These are phyloP conservation scores for Amblyornis subalaris DNA, from an alignment of 2,113 vertebrate species.

Conservation along the genomic window DNA sequence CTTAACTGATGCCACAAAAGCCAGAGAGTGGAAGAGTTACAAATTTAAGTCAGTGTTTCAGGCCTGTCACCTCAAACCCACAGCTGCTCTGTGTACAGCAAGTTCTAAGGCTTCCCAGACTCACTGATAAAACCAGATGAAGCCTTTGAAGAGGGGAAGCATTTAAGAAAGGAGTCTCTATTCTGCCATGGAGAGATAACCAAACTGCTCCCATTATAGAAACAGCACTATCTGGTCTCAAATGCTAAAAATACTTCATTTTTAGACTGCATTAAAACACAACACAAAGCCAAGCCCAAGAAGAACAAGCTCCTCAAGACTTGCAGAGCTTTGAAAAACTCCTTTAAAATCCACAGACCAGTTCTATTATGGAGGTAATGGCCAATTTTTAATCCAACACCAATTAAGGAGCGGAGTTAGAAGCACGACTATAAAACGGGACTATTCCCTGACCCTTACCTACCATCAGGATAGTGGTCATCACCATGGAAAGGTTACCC, in stretches of 20 bases:
- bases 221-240: conserved; percentile 1
- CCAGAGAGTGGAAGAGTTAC: not conserved
- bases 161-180: not conserved
- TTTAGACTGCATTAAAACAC: not conserved
- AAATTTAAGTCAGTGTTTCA: not conserved
- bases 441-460: conserved; percentile 67
- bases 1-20: not conserved
- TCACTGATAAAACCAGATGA: not conserved
- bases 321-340: conserved; percentile 1
- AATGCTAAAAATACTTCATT: not conserved
- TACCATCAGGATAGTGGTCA: conserved; percentile 67
- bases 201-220: not conserved
- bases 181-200: not conserved
- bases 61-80: not conserved
- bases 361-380: not conserved
- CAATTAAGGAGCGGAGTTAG: conserved; percentile 13
- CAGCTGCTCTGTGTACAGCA: not conserved
- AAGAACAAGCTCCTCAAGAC: conserved; percentile 7
- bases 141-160: not conserved
- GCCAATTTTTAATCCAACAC: conserved; percentile 2
- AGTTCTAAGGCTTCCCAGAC: not conserved
- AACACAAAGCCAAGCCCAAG: not conserved
- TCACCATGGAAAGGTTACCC: conserved; percentile 75
- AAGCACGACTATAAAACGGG: not conserved
- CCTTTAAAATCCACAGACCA: not conserved